A percentile compares a stretch with the other conserved stretches of the same genome.
These are phyloP conservation scores for Pseudomyrmex pallidus DNA, from an alignment of 1,140 invertebrate genomes.

Conservation along the genomic window DNA sequence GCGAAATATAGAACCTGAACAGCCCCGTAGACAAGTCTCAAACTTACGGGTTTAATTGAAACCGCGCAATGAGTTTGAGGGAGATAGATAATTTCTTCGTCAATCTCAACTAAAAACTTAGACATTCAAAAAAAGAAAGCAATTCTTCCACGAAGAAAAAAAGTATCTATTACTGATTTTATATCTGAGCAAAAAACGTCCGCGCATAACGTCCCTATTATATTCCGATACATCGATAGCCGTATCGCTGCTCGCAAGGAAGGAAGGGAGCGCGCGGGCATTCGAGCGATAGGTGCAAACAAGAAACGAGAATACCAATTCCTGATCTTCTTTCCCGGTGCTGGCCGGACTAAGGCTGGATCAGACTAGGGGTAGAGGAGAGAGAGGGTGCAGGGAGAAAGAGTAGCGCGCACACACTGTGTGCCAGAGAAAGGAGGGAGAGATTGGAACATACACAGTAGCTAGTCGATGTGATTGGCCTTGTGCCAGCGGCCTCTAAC, in stretches of 20 bases:
- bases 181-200: slow-evolving; percentile 37
- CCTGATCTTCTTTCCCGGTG: slow-evolving; percentile 35
- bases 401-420: slow-evolving; percentile 61
- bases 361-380: slow-evolving; percentile 60
- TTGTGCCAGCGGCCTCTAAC: slow-evolving; percentile 82
- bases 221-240: slow-evolving; percentile 80
- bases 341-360: slow-evolving; percentile 65
- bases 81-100: neutral
- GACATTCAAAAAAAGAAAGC: neutral
- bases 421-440: slow-evolving; percentile 58
- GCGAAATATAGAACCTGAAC: slow-evolving; percentile 6
- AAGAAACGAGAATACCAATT: slow-evolving; percentile 80
- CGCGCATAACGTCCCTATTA: slow-evolving; percentile 72
- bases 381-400: slow-evolving; percentile 59
- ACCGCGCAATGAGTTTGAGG: neutral
- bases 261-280: slow-evolving; percentile 49
- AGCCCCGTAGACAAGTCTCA: neutral
- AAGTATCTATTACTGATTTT: slow-evolving; percentile 15
- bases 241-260: slow-evolving; percentile 78
- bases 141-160: slow-evolving; percentile 20
- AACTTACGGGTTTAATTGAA: neutral
- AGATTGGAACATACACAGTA: slow-evolving; percentile 79
- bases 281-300: slow-evolving; percentile 78
- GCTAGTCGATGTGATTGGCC: slow-evolving; percentile 83
- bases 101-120: neutral